phyloP scores from a whole-genome alignment of 2,797 vertebrate genomes.

The Alca torda region DNA sequence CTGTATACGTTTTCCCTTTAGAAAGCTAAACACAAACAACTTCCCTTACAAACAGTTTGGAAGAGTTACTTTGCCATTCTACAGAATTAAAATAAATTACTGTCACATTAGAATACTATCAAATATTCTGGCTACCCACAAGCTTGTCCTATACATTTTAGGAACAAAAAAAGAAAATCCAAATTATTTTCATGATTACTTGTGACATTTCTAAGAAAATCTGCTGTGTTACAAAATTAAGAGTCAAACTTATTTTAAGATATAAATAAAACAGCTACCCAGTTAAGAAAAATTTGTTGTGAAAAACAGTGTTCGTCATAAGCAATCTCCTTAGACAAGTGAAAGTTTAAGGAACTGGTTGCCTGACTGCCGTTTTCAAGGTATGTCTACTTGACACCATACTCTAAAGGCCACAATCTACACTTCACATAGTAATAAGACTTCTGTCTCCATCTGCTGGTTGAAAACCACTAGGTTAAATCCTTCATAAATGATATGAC shows the following conservation, averaged over 20 bases:
- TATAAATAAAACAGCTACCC: not conserved
- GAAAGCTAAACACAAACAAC: not conserved
- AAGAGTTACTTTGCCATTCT: not conserved
- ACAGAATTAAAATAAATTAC: not conserved
- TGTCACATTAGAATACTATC: not conserved
- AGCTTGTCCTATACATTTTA: not conserved
- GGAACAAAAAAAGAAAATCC: not conserved
- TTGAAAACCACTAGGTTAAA: not conserved
- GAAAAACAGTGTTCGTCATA: not conserved
- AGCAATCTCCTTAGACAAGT: not conserved
- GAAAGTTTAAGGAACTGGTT: not conserved
- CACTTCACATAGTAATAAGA: not conserved
- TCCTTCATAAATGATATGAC: not conserved
- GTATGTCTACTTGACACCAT: not conserved
- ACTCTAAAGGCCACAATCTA: not conserved
- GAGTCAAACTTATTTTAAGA: not conserved
- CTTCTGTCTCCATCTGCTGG: constrained; percentile 39
- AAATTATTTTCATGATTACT: not conserved
- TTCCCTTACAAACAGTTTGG: not conserved
- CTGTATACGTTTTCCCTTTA: not conserved
- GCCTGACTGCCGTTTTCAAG: not conserved
- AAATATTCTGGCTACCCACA: not conserved
- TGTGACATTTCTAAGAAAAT: not conserved
- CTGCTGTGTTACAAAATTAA: not conserved
- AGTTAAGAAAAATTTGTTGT: not conserved